Evolutionary conservation across 2,113 vertebrate species (phyloP), one percentile per base, ranked within the genome.

Genomic region (Monopterus albus): DNA sequence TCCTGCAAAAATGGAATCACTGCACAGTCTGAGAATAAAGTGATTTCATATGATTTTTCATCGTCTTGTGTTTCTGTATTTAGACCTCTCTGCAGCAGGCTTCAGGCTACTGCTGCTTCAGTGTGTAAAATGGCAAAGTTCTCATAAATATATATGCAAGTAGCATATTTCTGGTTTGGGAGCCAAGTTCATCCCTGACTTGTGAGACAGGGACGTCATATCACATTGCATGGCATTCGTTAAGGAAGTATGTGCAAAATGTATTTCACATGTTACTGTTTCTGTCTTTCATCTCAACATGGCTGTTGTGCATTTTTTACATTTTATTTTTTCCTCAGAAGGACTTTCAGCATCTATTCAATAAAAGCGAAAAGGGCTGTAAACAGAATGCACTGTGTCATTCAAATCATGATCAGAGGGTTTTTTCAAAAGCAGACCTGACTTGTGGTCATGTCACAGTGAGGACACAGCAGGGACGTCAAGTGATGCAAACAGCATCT

Each of bases 1-100:
- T 94, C 92, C 94, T 94, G 94, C 92, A 86, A 91, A 91, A 94
- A 93, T 95, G 94, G 94, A 96, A 95, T 97, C 95, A 95, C 95
- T 91, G 87, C 93, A 93, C 96, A 95, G 82, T 75, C 69, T 87
- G 82, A 91, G 84, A 75, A 92, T 91, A 88, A 93, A 91, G 92
- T 95, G 93, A 95, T 95, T 95, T 95, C 94, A 94, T 94, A 92
- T 59, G 78, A 87, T 86, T 84, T 84, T 78, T 86, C 84, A 89
- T 93, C 62, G 87, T 91, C 89, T 70, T 83, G 82, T 85, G 85
- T 92, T 90, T 89, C 69, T 92, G 78, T 87, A 82, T 87, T 76
- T 42, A 58, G 70, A 56, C 55, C 17, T 23, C 9, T 3, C 62
- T 45, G 59, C 36, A 20, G 58, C 46, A 6, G 51, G 23, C 28